Conservation (phyloP, 2,113 vertebrate species). For the Apteryx owenii region DNA sequence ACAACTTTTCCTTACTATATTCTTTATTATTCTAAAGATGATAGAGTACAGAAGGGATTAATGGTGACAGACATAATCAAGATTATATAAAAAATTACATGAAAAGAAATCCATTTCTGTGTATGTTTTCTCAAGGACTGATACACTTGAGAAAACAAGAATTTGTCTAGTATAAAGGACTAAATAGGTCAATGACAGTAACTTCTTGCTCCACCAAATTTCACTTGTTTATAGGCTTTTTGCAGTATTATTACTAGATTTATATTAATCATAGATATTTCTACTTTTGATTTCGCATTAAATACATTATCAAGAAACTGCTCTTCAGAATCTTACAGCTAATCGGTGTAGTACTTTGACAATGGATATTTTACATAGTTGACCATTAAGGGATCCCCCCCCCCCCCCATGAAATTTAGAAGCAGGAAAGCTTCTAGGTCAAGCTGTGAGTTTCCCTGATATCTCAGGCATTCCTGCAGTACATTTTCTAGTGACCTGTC, state of each 20-base stretch:
- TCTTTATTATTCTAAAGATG: background rate
- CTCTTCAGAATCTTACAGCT: background rate
- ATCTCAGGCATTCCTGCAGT: background rate
- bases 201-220: background rate
- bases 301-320: background rate
- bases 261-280: background rate
- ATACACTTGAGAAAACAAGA: slow-evolving; percentile 1
- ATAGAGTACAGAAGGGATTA: background rate
- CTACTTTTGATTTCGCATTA: background rate
- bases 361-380: background rate
- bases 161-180: background rate
- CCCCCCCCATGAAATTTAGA: background rate
- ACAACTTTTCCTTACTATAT: background rate
- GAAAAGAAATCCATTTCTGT: background rate
- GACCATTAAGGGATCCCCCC: accelerated
- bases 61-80: background rate
- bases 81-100: background rate
- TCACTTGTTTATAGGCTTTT: background rate
- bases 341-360: background rate
- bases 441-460: background rate
- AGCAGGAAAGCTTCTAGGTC: background rate
- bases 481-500: background rate
- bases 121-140: background rate
- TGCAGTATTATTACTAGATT: background rate
- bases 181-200: background rate